Percentiles rank a stretch among this genome's conserved stretches.
Evolutionary conservation across 2,888 invertebrate genomes (phyloP).

Genomic region (Conus canariensis): DNA sequence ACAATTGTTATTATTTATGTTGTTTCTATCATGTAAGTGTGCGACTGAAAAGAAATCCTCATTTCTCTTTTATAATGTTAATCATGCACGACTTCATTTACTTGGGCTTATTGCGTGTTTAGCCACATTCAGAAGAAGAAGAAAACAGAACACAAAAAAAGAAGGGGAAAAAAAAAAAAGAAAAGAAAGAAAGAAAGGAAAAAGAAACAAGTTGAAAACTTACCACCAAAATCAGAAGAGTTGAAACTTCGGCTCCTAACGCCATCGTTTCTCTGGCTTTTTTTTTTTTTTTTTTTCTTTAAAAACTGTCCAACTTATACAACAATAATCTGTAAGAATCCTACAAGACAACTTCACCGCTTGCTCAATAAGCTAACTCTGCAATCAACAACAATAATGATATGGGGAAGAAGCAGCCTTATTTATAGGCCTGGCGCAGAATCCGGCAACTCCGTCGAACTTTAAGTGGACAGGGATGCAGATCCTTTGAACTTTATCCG

Average conservation of each 20-base stretch:
- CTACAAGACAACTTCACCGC: too few relatives aligned
- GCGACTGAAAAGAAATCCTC: too few relatives aligned
- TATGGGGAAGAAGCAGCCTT: not conserved
- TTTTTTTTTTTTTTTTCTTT: not conserved
- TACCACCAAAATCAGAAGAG: not conserved
- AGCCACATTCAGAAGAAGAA: not conserved
- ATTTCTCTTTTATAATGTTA: too few relatives aligned
- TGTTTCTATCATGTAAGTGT: too few relatives aligned
- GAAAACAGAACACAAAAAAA: not conserved
- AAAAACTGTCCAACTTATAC: not conserved
- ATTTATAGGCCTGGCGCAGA: not conserved
- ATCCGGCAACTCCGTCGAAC: not conserved
- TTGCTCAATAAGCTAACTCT: too few relatives aligned
- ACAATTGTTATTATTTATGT: too few relatives aligned
- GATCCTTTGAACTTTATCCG: not conserved
- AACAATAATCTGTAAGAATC: too few relatives aligned
- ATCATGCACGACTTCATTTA: too few relatives aligned
- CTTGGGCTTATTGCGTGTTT: too few relatives aligned
- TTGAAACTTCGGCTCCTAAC: not conserved
- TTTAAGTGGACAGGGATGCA: not conserved
- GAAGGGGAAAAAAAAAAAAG: not conserved
- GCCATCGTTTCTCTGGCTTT: not conserved
- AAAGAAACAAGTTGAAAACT: not conserved
- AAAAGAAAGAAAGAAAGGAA: not conserved
- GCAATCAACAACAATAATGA: too few relatives aligned